A percentile compares a stretch with the other conserved stretches of the same genome.
These are phyloP conservation scores for Polypedilum pembai DNA, from an alignment of 1,140 invertebrate species.

Conservation along the genomic window DNA sequence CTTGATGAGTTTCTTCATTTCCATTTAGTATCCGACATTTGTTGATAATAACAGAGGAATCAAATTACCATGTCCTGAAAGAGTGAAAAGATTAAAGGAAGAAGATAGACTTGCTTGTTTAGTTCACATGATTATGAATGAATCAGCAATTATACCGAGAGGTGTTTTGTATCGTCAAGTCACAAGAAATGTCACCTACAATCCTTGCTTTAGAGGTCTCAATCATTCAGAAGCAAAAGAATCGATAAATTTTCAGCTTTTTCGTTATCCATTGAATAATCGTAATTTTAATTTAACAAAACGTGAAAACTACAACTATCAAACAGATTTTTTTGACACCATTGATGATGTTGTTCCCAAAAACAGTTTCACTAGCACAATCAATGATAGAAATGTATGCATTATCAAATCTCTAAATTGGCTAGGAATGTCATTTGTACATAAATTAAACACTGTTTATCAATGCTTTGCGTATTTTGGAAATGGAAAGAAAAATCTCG, in stretches of 20 bases:
- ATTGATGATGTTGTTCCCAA: constrained; percentile 47
- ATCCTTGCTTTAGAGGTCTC: constrained; percentile 59
- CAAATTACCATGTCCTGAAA: constrained; percentile 43
- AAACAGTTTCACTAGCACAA: constrained; percentile 42
- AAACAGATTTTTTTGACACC: constrained; percentile 67
- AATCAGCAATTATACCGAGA: constrained; percentile 60
- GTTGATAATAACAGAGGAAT: constrained; percentile 45
- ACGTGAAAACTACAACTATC: constrained; percentile 65
- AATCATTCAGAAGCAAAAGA: constrained; percentile 50
- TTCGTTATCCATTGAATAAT: constrained; percentile 54
- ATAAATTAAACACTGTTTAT: constrained; percentile 55
- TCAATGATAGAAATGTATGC: constrained; percentile 47
- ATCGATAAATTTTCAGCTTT: constrained; percentile 60
- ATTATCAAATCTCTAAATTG: constrained; percentile 61
- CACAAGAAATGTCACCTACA: constrained; percentile 57
- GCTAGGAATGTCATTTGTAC: constrained; percentile 67
- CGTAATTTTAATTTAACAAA: constrained; percentile 64
- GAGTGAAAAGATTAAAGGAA: constrained; percentile 57
- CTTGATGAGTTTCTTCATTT: neutral
- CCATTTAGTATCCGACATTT: constrained; percentile 39
- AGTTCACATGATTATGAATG: constrained; percentile 58
- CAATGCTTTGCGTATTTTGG: constrained; percentile 66
- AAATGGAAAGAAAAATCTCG: constrained; percentile 61
- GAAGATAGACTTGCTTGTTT: constrained; percentile 63
- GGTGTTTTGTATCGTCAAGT: constrained; percentile 60